Evolutionary conservation across 2,797 vertebrate species (phyloP), one percentile per base, ranked within the genome.

Genomic region (Enteromius mattozi): DNA sequence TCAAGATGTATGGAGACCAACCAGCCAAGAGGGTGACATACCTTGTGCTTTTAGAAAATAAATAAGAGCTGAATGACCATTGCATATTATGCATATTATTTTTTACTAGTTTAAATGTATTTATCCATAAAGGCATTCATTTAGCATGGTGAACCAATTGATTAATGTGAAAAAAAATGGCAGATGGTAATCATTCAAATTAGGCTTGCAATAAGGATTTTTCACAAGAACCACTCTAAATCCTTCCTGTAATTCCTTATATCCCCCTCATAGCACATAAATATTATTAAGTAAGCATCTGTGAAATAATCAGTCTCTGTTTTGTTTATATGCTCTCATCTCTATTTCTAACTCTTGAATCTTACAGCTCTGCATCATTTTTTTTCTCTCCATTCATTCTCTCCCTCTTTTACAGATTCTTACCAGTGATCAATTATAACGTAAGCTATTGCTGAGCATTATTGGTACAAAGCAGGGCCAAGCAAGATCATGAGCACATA

Each of bases 381-480:
- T 0, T 27, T 7, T 61, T 40, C 42, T 59, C 9, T 33, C 37
- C 7, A 63, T 63, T 63, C 56, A 78, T 66, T 66, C 17, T 33
- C 61, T 45, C 40, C 27, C 3, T 78, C 24, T 4, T 63, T 49
- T 4, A 49, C 30, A 4, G 3, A 51, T 35, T 49, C 27, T 69
- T 24, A 80, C 19, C 70, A 78, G 42, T 75, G 37, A 80, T 66
- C 82, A 84, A n/a, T 78, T 84, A 78, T 42, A 42, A 65, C 33
- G 33, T 68, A 35, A 84, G 61, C 27, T 68, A 47, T 81, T 63
- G n/a, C 69, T 68, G 24, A 66, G 54, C 77, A 78, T 51, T 66
- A 65, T 37, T 14, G 68, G 35, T 35, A 90, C 84, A 87, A 70
- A 86, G 85, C 89, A 88, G 66, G 86, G 86, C 71, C 27, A 35